Conservation (phyloP, 2,797 vertebrate genomes). For the Periophthalmus magnuspinnatus region DNA sequence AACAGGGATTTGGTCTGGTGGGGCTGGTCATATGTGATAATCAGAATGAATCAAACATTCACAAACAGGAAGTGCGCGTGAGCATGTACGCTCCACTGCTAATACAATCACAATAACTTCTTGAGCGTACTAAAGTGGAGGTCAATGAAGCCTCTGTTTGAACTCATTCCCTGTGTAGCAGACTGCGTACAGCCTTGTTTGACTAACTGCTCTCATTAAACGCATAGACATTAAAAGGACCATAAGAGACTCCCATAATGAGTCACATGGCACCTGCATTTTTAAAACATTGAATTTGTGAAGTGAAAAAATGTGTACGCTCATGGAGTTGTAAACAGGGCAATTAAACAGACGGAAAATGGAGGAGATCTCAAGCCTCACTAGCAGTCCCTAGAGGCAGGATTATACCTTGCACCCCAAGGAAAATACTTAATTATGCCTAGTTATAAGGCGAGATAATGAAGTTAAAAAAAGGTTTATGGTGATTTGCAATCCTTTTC, state of each 20-base stretch:
- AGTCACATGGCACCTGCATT: constrained; percentile 3
- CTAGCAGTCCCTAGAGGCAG: constrained; percentile 3
- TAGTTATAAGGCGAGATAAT: not conserved
- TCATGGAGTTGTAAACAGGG: not conserved
- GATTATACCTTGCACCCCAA: not conserved
- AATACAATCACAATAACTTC: constrained; percentile 19
- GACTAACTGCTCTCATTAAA: constrained; percentile 6
- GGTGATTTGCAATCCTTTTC: too few species aligned
- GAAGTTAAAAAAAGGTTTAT: too few species aligned
- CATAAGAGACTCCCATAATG: constrained; percentile 5
- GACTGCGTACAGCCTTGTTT: not conserved
- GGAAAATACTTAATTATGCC: not conserved
- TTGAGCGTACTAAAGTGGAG: constrained; percentile 6
- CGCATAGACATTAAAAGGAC: not conserved
- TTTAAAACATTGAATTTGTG: not conserved
- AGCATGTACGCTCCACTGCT: constrained; percentile 14
- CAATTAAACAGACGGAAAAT: not conserved
- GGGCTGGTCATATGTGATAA: constrained; percentile 12
- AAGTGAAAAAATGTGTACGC: not conserved
- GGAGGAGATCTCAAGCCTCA: not conserved
- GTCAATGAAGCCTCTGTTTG: constrained; percentile 5
- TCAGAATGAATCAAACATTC: constrained; percentile 30
- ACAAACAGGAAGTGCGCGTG: constrained; percentile 21
- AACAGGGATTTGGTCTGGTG: constrained; percentile 24
- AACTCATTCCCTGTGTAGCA: not conserved